These are phyloP conservation scores for Oikopleura dioica DNA, from an alignment of 23 tunicate species.

Conservation along the genomic window DNA sequence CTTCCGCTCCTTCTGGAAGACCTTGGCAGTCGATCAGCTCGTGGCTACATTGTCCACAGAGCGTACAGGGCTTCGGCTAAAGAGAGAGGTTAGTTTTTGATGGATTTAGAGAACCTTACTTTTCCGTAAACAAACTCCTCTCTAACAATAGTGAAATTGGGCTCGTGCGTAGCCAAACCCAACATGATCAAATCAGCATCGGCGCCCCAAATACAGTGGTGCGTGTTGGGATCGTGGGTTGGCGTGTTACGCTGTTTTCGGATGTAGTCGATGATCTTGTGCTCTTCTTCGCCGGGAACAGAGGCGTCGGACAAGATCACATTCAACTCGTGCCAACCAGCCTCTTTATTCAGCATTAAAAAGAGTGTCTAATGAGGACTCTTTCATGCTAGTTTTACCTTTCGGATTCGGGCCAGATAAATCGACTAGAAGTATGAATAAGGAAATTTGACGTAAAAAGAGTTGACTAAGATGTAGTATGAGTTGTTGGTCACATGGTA, in stretches of 20 bases:
- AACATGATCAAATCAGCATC: slow-evolving; percentile 96
- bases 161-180: slow-evolving; percentile 90
- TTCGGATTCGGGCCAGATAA: too few species aligned
- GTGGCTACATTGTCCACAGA: slow-evolving; percentile 77
- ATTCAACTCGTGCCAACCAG: slow-evolving; percentile 11
- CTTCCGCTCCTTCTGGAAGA: slow-evolving; percentile 24
- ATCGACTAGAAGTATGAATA: too few species aligned
- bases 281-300: slow-evolving; percentile 97
- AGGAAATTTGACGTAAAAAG: too few species aligned
- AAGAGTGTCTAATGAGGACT: too few species aligned
- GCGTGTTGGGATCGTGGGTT: slow-evolving; percentile 83
- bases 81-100: too few species aligned
- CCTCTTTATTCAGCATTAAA: neutral
- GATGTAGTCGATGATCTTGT: slow-evolving; percentile 84
- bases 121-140: slow-evolving; percentile 78
- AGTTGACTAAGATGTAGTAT: too few species aligned
- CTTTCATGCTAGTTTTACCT: too few species aligned
- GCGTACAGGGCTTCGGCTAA: slow-evolving; percentile 72
- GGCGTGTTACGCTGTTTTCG: slow-evolving; percentile 57
- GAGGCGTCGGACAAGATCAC: slow-evolving; percentile 87
- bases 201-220: slow-evolving; percentile 87
- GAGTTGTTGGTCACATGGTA: too few species aligned
- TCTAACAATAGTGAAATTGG: slow-evolving; percentile 76
- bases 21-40: slow-evolving; percentile 85
- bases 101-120: too few species aligned